Percentiles rank a stretch among this genome's conserved stretches.
These are phyloP conservation scores for Gymnoscopelus microlampas DNA, from an alignment of 2,797 vertebrate genomes.

Conservation along the genomic window DNA sequence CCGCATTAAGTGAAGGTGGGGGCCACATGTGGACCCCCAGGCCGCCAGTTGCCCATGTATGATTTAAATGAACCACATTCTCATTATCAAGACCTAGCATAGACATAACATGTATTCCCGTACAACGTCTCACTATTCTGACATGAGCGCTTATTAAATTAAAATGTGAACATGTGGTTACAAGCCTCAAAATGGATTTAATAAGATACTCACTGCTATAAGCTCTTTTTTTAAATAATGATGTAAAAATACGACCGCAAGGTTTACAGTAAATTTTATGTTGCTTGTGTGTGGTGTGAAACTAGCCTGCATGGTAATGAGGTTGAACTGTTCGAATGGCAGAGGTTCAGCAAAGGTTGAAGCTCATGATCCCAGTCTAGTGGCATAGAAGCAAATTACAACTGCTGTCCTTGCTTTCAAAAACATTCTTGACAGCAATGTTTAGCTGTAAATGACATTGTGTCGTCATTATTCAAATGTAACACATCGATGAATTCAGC, in stretches of 20 bases:
- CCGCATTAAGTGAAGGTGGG: too few species aligned
- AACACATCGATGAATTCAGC: too few species aligned
- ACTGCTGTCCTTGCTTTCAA: too few species aligned
- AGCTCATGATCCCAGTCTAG: conserved; percentile 53
- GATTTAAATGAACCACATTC: neutral
- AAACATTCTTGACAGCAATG: too few species aligned
- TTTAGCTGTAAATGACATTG: too few species aligned
- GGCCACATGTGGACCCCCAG: too few species aligned
- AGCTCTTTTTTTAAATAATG: neutral
- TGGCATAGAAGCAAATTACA: conserved; percentile 31
- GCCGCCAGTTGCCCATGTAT: too few species aligned
- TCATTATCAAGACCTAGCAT: conserved; percentile 3
- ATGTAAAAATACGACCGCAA: neutral
- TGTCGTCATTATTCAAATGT: too few species aligned
- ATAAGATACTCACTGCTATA: too few species aligned
- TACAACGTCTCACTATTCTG: neutral
- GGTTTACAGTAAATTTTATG: neutral
- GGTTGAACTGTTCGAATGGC: neutral
- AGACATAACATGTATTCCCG: conserved; percentile 3
- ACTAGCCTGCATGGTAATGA: neutral
- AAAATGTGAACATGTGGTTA: neutral
- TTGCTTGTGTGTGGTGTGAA: conserved; percentile 3
- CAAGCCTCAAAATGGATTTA: neutral
- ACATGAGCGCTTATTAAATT: neutral
- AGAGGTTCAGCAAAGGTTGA: neutral